Conservation (phyloP, 2,113 vertebrate species). For the human region GRCh38 chr20:41714501-41715000, state of each 20-base stretch:
- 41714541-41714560: background rate
- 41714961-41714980: background rate
- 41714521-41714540: slow-evolving; percentile 53
- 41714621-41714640: background rate
- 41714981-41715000: background rate
- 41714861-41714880: background rate
- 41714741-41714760: background rate
- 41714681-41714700: background rate
- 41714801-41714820: background rate
- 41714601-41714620: slow-evolving; percentile 21
- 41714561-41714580: background rate
- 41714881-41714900: background rate
- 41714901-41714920: background rate
- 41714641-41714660: slow-evolving; percentile 17
- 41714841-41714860: background rate
- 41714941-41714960: background rate
- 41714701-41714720: slow-evolving; percentile 11
- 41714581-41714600: background rate
- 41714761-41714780: background rate
- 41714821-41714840: background rate
- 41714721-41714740: background rate
- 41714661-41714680: slow-evolving; percentile 3
- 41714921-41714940: background rate
- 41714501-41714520: slow-evolving; percentile 18
- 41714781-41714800: background rate